These are phyloP conservation scores for Salvelinus alpinus DNA, from an alignment of 2,113 vertebrate genomes.

Conservation along the genomic window DNA sequence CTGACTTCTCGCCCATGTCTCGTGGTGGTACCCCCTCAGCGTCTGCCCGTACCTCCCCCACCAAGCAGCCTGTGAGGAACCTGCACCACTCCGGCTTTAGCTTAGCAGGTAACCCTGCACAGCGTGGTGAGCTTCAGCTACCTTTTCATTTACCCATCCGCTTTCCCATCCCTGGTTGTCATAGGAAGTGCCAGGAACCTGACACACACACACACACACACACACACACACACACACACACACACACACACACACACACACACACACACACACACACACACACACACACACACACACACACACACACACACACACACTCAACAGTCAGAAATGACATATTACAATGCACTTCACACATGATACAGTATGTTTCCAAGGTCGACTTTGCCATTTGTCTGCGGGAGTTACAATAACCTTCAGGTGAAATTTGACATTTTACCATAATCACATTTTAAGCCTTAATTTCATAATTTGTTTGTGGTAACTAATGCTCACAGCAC, in stretches of 20 bases:
- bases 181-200: background rate
- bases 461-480: too few species aligned
- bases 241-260: too few species aligned
- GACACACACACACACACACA: background rate
- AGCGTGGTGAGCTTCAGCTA: conserved; percentile 45
- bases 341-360: background rate
- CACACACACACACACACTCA: too few species aligned
- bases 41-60: conserved; percentile 91
- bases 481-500: too few species aligned
- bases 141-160: background rate
- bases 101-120: conserved; percentile 82
- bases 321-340: background rate
- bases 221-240: background rate
- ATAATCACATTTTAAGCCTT: background rate
- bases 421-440: background rate
- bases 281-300: too few species aligned
- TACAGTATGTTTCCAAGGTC: background rate
- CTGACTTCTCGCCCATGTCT: conserved; percentile 88
- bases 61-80: conserved; percentile 90
- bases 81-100: conserved; percentile 97
- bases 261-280: too few species aligned
- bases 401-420: background rate
- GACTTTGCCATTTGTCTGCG: background rate
- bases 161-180: background rate
- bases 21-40: conserved; percentile 89